Evolutionary conservation across 1,140 invertebrate species (phyloP).

Genomic region (Pseudomyrmex sp.): DNA sequence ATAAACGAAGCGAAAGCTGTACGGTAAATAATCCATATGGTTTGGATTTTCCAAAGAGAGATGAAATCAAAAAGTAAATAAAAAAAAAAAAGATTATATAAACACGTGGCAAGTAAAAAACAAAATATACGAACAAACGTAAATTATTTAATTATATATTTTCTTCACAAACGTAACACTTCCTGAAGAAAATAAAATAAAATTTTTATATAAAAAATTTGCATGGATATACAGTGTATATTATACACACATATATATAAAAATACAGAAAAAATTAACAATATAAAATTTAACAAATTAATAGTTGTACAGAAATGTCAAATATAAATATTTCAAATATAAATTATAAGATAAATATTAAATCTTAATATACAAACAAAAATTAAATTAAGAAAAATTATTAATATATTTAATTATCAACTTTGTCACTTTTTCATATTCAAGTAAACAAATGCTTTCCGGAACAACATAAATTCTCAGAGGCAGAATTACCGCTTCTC

Average conservation of each 20-base stretch:
- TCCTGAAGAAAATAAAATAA: neutral
- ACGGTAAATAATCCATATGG: constrained; percentile 63
- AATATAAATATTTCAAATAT: neutral
- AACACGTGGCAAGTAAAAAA: neutral
- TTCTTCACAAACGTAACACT: neutral
- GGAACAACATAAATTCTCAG: neutral
- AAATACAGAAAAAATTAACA: neutral
- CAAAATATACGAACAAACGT: no score
- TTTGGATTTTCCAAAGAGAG: constrained; percentile 36
- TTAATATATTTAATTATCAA: no score
- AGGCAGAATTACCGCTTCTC: neutral
- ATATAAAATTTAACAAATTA: neutral
- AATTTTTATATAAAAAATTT: neutral
- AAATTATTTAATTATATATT: constrained; percentile 13
- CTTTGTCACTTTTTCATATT: neutral
- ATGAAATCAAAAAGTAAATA: neutral
- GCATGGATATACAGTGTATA: no score
- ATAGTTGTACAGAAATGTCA: no score
- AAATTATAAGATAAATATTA: neutral
- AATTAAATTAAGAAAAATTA: neutral
- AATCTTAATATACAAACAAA: neutral
- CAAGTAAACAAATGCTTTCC: neutral
- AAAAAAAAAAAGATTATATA: neutral
- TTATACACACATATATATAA: neutral
- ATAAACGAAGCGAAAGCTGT: constrained; percentile 67